Percentiles rank a stretch among this genome's conserved stretches.
These are phyloP conservation scores for Empis livida DNA, from an alignment of 2,888 invertebrate genomes.

Conservation along the genomic window DNA sequence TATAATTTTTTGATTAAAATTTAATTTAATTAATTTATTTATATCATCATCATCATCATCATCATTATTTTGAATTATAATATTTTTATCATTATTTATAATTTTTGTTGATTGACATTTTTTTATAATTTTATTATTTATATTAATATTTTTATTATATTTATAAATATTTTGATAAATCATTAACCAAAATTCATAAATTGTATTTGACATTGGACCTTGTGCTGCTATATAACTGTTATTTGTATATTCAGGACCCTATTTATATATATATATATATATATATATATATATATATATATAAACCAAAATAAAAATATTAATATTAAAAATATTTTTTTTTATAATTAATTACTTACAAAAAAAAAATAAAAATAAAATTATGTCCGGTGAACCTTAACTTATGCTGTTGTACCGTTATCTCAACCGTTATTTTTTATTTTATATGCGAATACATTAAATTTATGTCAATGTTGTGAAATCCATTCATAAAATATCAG, in stretches of 20 bases:
- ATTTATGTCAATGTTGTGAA: too few relatives aligned
- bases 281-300: neutral
- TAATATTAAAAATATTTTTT: too few relatives aligned
- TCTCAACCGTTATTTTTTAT: too few relatives aligned
- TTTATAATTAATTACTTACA: too few relatives aligned
- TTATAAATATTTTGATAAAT: slow-evolving; percentile 45
- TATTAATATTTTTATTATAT: slow-evolving; percentile 6
- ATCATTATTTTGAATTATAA: neutral
- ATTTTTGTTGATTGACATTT: too few relatives aligned
- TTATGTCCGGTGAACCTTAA: too few relatives aligned
- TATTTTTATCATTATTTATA: neutral
- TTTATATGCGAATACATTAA: too few relatives aligned
- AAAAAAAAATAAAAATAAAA: too few relatives aligned
- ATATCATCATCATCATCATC: neutral
- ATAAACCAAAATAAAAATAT: too few relatives aligned
- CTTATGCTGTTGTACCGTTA: too few relatives aligned
- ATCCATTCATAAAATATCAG: too few relatives aligned
- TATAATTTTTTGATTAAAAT: slow-evolving; percentile 49
- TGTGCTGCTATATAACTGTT: slow-evolving; percentile 86
- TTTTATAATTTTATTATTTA: neutral
- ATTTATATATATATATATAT: slow-evolving; percentile 15
- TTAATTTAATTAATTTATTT: neutral
- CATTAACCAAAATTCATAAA: slow-evolving; percentile 87
- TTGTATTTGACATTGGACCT: slow-evolving; percentile 80
- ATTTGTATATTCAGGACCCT: slow-evolving; percentile 83